A percentile compares a stretch with the other conserved stretches of the same genome.
Evolutionary conservation across 1,140 invertebrate species (phyloP).

Genomic region (Elymnias hypermnestra): DNA sequence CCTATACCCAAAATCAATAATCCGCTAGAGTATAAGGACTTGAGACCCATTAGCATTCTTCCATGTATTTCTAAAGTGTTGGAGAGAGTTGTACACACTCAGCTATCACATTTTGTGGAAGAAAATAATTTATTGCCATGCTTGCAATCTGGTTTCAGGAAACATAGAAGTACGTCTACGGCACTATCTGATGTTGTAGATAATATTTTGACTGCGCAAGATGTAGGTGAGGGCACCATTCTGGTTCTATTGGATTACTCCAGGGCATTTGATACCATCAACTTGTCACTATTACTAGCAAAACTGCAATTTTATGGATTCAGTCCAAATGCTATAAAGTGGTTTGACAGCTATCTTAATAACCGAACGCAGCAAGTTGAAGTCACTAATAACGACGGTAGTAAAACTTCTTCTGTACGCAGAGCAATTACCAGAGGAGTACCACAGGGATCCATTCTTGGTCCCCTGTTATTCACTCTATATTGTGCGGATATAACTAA

Average conservation of each 20-base stretch:
- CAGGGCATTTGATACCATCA: constrained; percentile 1
- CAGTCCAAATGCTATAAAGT: too few relatives aligned
- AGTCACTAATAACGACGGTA: not conserved
- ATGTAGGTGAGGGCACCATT: constrained; percentile 1
- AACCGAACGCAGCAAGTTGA: too few relatives aligned
- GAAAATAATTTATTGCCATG: not conserved
- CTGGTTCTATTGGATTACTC: constrained; percentile 7
- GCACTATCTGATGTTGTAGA: too few relatives aligned
- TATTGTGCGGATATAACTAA: constrained; percentile 2
- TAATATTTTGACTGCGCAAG: not conserved
- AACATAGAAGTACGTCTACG: not conserved
- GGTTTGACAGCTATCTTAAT: too few relatives aligned
- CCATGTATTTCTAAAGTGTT: too few relatives aligned
- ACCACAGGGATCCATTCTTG: not conserved
- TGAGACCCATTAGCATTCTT: constrained; percentile 1
- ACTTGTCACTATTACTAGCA: too few relatives aligned
- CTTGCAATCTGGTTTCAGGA: constrained; percentile 3
- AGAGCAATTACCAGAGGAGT: constrained; percentile 5
- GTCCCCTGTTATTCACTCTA: too few relatives aligned
- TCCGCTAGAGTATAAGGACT: not conserved
- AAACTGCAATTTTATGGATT: too few relatives aligned
- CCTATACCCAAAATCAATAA: constrained; percentile 9
- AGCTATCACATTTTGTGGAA: constrained; percentile 3
- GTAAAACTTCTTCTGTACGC: not conserved
- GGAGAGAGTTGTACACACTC: constrained; percentile 2